Evolutionary conservation across 37 sponge, comb jelly and placozoan species (phyloP).

Genomic region (Aphrocallistes beatrix): DNA sequence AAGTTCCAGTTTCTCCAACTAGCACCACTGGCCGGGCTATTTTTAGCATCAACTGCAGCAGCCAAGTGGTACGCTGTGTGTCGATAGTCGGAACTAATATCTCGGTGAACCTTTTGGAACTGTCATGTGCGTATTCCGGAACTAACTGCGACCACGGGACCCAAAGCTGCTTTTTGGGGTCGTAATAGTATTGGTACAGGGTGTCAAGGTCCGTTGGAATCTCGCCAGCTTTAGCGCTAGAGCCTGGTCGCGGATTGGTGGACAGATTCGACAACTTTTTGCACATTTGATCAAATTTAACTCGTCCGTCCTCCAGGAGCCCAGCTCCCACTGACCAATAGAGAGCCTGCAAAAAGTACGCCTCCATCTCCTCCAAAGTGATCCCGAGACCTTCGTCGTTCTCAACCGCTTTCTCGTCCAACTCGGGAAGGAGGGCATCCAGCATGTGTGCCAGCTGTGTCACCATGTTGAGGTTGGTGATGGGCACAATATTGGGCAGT

Average conservation of each 20-base stretch:
- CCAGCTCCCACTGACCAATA: conserved; percentile 90
- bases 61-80: conserved; percentile 90
- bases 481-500: conserved; percentile 79
- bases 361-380: conserved; percentile 46
- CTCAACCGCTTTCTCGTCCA: conserved; percentile 32
- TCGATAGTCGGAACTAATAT: conserved; percentile 97
- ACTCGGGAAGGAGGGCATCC: conserved; percentile 61
- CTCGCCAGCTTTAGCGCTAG: conserved; percentile 61
- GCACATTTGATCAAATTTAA: conserved; percentile 73
- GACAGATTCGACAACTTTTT: conserved; percentile 65
- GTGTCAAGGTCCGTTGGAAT: conserved; percentile 68
- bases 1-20: conserved; percentile 97
- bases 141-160: conserved; percentile 83
- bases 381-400: conserved; percentile 41
- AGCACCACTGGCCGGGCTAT: conserved; percentile 75
- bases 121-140: conserved; percentile 78
- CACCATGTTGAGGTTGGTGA: conserved; percentile 86
- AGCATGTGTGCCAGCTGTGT: conserved; percentile 70
- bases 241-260: conserved; percentile 46
- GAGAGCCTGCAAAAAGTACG: conserved; percentile 63
- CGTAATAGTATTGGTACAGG: conserved; percentile 85
- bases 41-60: conserved; percentile 84
- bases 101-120: conserved; percentile 67
- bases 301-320: conserved; percentile 78
- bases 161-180: conserved; percentile 30